Percentiles rank a stretch among this genome's conserved stretches.
Evolutionary conservation across 2,113 vertebrate genomes (phyloP).

Genomic region (Leptosomus discolor): DNA sequence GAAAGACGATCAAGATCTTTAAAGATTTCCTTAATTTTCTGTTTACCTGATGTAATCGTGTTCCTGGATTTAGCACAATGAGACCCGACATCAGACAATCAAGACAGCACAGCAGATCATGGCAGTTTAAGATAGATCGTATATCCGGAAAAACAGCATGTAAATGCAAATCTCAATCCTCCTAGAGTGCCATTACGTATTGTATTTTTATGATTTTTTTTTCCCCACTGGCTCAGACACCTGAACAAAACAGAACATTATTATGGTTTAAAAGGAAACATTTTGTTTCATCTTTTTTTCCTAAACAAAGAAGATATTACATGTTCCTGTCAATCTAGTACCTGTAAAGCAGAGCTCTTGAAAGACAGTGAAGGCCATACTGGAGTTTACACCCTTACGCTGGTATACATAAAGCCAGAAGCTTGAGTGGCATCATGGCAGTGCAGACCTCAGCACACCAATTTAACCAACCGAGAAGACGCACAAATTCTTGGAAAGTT

Average conservation of each 20-base stretch:
- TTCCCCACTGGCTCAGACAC: background rate
- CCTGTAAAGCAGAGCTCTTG: background rate
- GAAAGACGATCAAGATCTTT: background rate
- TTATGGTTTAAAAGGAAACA: background rate
- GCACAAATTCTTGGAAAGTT: background rate
- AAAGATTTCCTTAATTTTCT: background rate
- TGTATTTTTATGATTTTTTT: background rate
- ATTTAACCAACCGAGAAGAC: background rate
- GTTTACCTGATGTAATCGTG: background rate
- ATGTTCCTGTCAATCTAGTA: fast-evolving
- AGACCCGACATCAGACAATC: background rate
- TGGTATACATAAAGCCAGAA: background rate
- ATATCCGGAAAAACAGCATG: background rate
- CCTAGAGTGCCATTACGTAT: background rate
- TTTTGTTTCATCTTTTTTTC: background rate
- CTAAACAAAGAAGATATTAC: background rate
- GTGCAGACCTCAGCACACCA: fast-evolving
- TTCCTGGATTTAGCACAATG: background rate
- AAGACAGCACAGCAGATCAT: background rate
- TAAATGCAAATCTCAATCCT: background rate
- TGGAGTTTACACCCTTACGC: background rate
- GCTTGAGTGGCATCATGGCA: background rate
- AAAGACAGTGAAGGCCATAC: background rate
- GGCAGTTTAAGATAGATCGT: background rate
- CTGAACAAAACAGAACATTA: background rate